Conservation (phyloP, 2,888 invertebrate genomes). For the Sinopyrophorus schimmeli region DNA sequence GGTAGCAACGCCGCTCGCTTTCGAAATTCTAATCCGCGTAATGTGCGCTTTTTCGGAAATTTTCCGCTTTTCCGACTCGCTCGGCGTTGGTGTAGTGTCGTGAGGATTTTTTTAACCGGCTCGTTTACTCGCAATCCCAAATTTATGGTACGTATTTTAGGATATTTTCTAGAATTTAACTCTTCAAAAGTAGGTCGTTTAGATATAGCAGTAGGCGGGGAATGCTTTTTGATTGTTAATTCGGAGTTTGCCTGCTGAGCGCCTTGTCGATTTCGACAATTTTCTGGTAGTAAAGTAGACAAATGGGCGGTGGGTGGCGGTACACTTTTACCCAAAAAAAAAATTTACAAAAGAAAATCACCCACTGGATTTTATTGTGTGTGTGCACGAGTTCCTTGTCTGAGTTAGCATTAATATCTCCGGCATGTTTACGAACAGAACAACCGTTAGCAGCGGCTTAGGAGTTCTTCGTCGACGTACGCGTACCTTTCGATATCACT, state of each 20-base stretch:
- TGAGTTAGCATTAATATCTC: slow-evolving; percentile 29
- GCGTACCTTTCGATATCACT: not conserved
- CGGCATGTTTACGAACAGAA: slow-evolving; percentile 15
- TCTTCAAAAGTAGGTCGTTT: slow-evolving; percentile 33
- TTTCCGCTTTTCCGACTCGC: too few relatives aligned
- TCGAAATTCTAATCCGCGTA: too few relatives aligned
- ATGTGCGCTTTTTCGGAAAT: too few relatives aligned
- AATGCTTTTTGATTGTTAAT: slow-evolving; percentile 14
- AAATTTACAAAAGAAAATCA: too few relatives aligned
- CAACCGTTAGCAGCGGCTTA: slow-evolving; percentile 13
- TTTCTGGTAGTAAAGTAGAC: too few relatives aligned
- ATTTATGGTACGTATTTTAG: not conserved
- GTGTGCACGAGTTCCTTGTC: slow-evolving; percentile 18
- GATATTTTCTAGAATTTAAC: slow-evolving; percentile 3
- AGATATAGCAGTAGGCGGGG: slow-evolving; percentile 29
- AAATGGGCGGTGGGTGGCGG: too few relatives aligned
- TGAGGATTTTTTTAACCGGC: not conserved
- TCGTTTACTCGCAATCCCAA: not conserved
- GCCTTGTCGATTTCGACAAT: too few relatives aligned
- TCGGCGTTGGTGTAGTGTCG: too few relatives aligned
- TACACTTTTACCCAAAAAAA: too few relatives aligned
- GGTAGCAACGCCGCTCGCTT: slow-evolving; percentile 19
- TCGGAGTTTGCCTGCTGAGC: too few relatives aligned
- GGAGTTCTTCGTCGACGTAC: slow-evolving; percentile 1
- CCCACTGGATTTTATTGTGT: too few relatives aligned